Conservation (phyloP, 2,888 invertebrate genomes). For the Sicus ferrugineus region DNA sequence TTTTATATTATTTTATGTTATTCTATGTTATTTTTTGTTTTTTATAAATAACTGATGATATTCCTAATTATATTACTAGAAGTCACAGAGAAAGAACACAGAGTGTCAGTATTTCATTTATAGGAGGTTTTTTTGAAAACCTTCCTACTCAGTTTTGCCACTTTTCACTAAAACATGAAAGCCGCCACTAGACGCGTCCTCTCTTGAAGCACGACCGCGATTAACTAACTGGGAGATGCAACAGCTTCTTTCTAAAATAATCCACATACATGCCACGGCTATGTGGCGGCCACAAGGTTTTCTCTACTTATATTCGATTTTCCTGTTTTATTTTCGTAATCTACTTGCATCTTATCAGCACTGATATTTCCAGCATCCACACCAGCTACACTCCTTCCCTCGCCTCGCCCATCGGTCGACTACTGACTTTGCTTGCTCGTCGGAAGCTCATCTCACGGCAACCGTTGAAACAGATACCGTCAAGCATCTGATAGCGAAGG, state of each 20-base stretch:
- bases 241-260: conserved; percentile 6
- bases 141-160: too few species aligned
- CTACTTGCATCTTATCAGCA: conserved; percentile 8
- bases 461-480: background rate
- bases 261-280: background rate
- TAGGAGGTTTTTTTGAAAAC: too few species aligned
- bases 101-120: too few species aligned
- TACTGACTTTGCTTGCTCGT: background rate
- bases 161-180: too few species aligned
- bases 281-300: background rate
- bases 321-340: background rate
- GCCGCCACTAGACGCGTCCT: background rate
- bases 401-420: background rate
- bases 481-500: background rate
- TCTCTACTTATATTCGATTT: conserved; percentile 5
- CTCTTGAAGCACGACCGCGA: conserved; percentile 17
- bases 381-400: background rate
- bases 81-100: too few species aligned
- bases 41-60: too few species aligned
- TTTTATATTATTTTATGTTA: background rate
- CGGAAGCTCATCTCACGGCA: conserved; percentile 9
- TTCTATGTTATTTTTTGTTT: background rate
- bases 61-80: too few species aligned
- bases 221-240: conserved; percentile 16
- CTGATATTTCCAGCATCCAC: conserved; percentile 10